Conservation (phyloP, 2,113 vertebrate species). For the Myodes glareolus region DNA sequence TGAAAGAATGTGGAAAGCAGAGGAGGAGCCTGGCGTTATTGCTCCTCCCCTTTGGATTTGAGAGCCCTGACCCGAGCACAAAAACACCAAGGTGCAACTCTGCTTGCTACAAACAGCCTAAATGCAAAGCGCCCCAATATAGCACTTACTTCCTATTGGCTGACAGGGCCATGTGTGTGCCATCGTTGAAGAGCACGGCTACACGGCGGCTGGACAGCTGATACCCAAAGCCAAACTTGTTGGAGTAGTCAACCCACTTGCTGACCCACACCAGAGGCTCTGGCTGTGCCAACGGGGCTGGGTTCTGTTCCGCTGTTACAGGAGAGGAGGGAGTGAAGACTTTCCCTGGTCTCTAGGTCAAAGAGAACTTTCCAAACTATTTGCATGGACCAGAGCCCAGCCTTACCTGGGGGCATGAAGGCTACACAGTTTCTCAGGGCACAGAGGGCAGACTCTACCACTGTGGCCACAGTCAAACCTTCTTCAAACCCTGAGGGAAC, state of each 20-base stretch:
- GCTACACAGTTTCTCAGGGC: conserved; percentile 93
- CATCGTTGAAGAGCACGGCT: conserved; percentile 96
- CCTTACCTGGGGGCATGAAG: conserved; percentile 94
- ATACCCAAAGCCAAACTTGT: conserved; percentile 98
- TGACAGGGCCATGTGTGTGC: conserved; percentile 95
- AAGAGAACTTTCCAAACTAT: not conserved
- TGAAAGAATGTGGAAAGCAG: conserved; percentile 70
- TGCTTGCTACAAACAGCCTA: not conserved
- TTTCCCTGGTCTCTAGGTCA: not conserved
- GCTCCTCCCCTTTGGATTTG: not conserved
- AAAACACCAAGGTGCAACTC: too few species aligned
- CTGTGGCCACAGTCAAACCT: conserved; percentile 89
- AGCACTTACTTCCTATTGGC: conserved; percentile 91
- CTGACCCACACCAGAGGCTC: conserved; percentile 97
- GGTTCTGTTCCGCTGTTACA: conserved; percentile 91
- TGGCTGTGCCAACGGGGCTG: conserved; percentile 91
- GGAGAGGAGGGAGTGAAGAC: conserved; percentile 37
- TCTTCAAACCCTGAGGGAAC: conserved; percentile 92
- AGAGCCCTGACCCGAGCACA: not conserved
- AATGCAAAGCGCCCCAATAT: not conserved
- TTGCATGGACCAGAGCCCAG: not conserved
- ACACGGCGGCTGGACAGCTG: conserved; percentile 96
- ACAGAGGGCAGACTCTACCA: conserved; percentile 91
- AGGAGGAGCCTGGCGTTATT: not conserved
- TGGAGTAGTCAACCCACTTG: conserved; percentile 99